phyloP scores from a whole-genome alignment of 2,888 invertebrate genomes.

The Macrosoma leucophasiata region DNA sequence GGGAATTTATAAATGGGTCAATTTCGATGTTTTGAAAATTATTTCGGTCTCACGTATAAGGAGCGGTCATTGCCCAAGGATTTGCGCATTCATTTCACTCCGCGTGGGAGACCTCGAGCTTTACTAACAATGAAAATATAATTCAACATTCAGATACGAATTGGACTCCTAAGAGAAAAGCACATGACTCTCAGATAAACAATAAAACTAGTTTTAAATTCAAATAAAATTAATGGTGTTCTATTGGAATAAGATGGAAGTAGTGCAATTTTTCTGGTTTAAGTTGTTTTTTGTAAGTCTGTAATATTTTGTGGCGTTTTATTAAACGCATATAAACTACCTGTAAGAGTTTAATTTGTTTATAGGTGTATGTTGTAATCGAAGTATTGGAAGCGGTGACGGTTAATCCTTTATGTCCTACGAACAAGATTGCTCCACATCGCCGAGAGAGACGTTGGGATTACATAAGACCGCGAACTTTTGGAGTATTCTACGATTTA shows the following conservation, averaged over 20 bases:
- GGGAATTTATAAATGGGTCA: too few species aligned
- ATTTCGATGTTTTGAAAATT: slow-evolving; percentile 32
- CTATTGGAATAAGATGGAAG: slow-evolving; percentile 6
- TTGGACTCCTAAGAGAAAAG: slow-evolving; percentile 35
- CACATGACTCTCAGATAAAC: too few species aligned
- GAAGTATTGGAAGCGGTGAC: slow-evolving; percentile 43
- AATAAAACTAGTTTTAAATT: slow-evolving; percentile 10
- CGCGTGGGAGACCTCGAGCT: slow-evolving; percentile 53
- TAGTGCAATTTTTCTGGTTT: slow-evolving; percentile 5
- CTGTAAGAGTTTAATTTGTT: slow-evolving; percentile 26
- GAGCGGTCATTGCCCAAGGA: slow-evolving; percentile 53
- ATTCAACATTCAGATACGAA: slow-evolving; percentile 41
- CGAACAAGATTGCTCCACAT: slow-evolving; percentile 65
- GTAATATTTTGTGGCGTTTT: slow-evolving; percentile 5
- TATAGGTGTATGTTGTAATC: slow-evolving; percentile 29
- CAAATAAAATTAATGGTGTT: slow-evolving; percentile 2
- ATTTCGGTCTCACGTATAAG: slow-evolving; percentile 34
- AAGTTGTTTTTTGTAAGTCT: slow-evolving; percentile 18
- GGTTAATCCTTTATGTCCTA: slow-evolving; percentile 57
- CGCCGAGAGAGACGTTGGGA: slow-evolving; percentile 35
- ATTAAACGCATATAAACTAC: slow-evolving; percentile 4
- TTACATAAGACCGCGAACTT: slow-evolving; percentile 40
- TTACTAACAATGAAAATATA: slow-evolving; percentile 39
- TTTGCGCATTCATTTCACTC: slow-evolving; percentile 38
- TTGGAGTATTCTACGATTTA: slow-evolving; percentile 48